These are phyloP conservation scores for Diorhabda carinulata DNA, from an alignment of 1,140 invertebrate genomes.

Conservation along the genomic window DNA sequence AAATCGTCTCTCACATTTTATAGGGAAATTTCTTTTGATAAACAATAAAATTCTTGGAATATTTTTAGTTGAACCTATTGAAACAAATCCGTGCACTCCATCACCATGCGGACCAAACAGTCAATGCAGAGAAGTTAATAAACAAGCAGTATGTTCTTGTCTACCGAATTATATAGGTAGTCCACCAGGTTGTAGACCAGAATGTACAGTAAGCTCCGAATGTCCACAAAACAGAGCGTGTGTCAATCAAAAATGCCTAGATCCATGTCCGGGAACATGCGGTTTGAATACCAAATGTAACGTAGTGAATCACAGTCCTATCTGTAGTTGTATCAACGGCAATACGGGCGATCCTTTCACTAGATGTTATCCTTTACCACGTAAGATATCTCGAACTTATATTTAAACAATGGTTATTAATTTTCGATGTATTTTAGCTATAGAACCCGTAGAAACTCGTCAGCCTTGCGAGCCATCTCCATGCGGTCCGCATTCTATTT, in stretches of 20 bases:
- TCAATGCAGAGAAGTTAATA: conserved; percentile 59
- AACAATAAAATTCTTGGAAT: too few relatives aligned
- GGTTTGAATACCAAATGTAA: conserved; percentile 66
- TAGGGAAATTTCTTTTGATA: too few relatives aligned
- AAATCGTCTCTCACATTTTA: too few relatives aligned
- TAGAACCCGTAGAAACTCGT: conserved; percentile 20
- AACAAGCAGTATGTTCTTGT: conserved; percentile 67
- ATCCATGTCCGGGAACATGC: conserved; percentile 74
- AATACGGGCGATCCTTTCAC: conserved; percentile 70
- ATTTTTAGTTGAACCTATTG: neutral
- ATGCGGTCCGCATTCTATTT: conserved; percentile 72
- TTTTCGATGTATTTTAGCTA: conserved; percentile 27
- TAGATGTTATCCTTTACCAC: conserved; percentile 54
- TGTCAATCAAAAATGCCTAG: conserved; percentile 64
- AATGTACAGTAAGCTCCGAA: conserved; percentile 72
- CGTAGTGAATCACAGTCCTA: conserved; percentile 67
- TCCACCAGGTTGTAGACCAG: conserved; percentile 67
- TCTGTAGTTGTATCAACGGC: conserved; percentile 63
- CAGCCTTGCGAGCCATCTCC: conserved; percentile 71
- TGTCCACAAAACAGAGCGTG: conserved; percentile 69
- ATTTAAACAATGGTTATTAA: too few relatives aligned
- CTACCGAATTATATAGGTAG: conserved; percentile 55
- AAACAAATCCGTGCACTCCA: conserved; percentile 64
- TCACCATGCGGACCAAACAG: conserved; percentile 71
- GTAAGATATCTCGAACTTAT: conserved; percentile 41